phyloP scores from a whole-genome alignment of 1,140 invertebrate species.

The Formica exsecta region DNA sequence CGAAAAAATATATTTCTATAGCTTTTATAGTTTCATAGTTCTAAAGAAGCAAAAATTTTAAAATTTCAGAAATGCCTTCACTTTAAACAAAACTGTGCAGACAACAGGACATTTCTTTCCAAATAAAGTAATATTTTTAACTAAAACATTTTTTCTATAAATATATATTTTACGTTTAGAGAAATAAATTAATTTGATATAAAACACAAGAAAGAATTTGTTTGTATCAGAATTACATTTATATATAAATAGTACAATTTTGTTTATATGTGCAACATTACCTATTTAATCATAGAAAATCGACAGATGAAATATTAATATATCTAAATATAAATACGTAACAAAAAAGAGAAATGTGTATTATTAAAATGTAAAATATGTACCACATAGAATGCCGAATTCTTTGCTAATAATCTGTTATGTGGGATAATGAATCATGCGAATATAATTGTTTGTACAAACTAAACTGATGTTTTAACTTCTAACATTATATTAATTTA shows the following conservation, averaged over 20 bases:
- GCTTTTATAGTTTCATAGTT: no score
- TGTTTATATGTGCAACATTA: background rate
- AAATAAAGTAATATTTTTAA: no score
- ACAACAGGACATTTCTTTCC: no score
- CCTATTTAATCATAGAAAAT: background rate
- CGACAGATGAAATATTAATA: constrained; percentile 2
- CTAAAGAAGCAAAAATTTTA: no score
- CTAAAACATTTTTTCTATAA: no score
- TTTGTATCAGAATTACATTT: background rate
- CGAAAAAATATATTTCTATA: no score
- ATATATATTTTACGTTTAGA: no score
- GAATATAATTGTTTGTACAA: background rate
- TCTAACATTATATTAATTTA: background rate
- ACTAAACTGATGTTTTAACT: background rate
- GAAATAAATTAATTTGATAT: no score
- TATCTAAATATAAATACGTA: background rate
- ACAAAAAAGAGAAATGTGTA: constrained; percentile 11
- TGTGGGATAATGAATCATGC: background rate
- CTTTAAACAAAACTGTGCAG: no score
- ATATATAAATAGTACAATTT: background rate
- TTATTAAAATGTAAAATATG: background rate
- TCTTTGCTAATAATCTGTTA: background rate
- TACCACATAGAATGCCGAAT: background rate
- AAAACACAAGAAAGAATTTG: no score
- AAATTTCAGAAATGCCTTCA: no score